phyloP scores from a whole-genome alignment of 2,797 vertebrate species.

The Macropus fuliginosus region DNA sequence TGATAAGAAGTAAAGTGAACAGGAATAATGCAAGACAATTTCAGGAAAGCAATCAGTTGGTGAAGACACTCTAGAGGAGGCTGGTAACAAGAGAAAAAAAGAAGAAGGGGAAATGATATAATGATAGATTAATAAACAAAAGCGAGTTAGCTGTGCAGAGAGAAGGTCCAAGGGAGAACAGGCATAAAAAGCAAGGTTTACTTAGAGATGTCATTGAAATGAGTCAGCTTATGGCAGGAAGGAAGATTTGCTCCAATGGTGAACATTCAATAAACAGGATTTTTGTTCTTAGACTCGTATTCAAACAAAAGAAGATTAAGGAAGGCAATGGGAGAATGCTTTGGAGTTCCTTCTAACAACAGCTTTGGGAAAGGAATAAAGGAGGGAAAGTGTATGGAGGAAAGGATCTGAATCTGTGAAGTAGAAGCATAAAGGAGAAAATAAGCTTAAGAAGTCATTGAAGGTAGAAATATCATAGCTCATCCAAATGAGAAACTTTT shows the following conservation, averaged over 20 bases:
- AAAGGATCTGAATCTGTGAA: background rate
- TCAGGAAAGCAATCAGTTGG: background rate
- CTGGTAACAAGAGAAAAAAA: background rate
- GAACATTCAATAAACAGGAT: background rate
- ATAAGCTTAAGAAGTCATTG: background rate
- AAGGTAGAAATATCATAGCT: background rate
- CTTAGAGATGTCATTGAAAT: background rate
- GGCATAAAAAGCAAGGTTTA: background rate
- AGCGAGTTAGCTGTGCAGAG: background rate
- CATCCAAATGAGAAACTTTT: background rate
- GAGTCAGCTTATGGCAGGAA: background rate
- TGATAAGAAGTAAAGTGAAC: background rate
- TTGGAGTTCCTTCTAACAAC: background rate
- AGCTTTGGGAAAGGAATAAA: background rate
- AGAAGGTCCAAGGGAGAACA: background rate
- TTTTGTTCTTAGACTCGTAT: background rate
- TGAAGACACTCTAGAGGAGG: background rate
- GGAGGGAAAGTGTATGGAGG: no score
- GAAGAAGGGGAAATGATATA: background rate
- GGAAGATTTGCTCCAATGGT: background rate
- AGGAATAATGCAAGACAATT: background rate
- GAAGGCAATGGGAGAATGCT: background rate
- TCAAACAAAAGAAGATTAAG: background rate
- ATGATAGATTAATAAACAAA: background rate
- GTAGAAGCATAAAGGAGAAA: background rate